Evolutionary conservation across 2,797 vertebrate species (phyloP), one percentile per base, ranked within the genome.

Genomic region (Toxotes lorentzi): DNA sequence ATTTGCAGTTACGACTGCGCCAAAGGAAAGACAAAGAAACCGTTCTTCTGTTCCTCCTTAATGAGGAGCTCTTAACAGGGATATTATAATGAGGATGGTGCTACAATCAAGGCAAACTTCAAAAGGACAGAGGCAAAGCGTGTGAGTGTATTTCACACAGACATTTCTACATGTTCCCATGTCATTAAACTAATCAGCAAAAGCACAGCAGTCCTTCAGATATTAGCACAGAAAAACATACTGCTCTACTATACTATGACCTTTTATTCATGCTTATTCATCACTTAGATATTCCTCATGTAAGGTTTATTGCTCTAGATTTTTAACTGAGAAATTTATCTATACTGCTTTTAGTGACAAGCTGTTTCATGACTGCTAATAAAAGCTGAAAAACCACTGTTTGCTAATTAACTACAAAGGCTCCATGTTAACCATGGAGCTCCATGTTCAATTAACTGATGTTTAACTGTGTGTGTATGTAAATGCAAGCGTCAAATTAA

Each of bases 81-180:
- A 45, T 13, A n/a, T 61, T 38, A 51, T 78, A 76, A 85, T 69
- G 68, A 87, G 70, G 78, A 47, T 3, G 24, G 10, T 30, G 73
- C 24, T 7, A 67, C 66, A 78, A 85, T 70, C 51, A 73, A 76
- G 63, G 48, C 65, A 30, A n/a, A 79, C 70, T 75, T 88, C 79
- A 88, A 84, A 84, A 54, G 51, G 30, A n/a, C 56, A 74, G 19
- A 38, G 34, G 71, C 13, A 30, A 51, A 60, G 61, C 47, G 38
- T 61, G 60, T 62, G 41, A 21, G 40, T 27, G 41, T 19, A 19
- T 63, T 27, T 64, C 2, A 32, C 38, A 16, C 38, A 60, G 21
- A 59, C 65, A 24, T 38, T 58, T 34, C 23, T 11, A 48, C 57
- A 13, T 58, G 68, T 65, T 53, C 21, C 41, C 4, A 3, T 21